phyloP scores from a whole-genome alignment of 2,888 invertebrate species.

The Bugulina stolonifera region DNA sequence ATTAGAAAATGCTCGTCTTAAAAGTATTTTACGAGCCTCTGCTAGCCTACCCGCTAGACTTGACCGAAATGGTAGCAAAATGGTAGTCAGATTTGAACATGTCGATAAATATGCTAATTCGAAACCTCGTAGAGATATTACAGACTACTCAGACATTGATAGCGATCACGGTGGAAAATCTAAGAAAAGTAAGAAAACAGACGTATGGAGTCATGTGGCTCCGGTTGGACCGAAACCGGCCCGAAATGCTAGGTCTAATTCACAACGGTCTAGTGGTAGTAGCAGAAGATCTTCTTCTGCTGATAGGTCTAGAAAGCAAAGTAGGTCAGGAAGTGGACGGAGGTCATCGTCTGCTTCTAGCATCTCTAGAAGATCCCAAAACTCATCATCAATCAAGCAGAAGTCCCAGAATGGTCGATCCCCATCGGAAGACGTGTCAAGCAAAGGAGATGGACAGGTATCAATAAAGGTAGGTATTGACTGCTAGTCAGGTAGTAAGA shows the following conservation, averaged over 20 bases:
- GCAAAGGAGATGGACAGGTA: not conserved
- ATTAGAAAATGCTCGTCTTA: not conserved
- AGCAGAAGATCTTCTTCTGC: slow-evolving; percentile 5
- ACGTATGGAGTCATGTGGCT: slow-evolving; percentile 20
- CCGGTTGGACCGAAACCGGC: slow-evolving; percentile 22
- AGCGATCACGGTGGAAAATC: slow-evolving; percentile 16
- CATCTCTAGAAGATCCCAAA: not conserved
- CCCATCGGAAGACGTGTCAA: not conserved
- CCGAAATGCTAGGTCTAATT: slow-evolving; percentile 1
- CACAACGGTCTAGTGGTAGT: not conserved
- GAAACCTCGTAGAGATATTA: slow-evolving; percentile 9
- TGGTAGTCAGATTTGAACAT: slow-evolving; percentile 7
- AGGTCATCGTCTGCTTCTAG: slow-evolving; percentile 20
- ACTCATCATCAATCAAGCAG: not conserved
- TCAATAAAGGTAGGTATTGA: not conserved
- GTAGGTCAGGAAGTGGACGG: not conserved
- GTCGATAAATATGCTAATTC: slow-evolving; percentile 18
- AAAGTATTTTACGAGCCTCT: not conserved
- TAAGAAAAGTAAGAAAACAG: slow-evolving; percentile 7
- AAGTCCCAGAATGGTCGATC: not conserved
- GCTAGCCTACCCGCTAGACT: not conserved
- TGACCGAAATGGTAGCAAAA: not conserved
- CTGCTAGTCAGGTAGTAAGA: no score
- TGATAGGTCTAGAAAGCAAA: not conserved
- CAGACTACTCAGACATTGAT: slow-evolving; percentile 18